phyloP scores from a whole-genome alignment of 2,888 invertebrate species.

The Leptodirus hochenwartii region DNA sequence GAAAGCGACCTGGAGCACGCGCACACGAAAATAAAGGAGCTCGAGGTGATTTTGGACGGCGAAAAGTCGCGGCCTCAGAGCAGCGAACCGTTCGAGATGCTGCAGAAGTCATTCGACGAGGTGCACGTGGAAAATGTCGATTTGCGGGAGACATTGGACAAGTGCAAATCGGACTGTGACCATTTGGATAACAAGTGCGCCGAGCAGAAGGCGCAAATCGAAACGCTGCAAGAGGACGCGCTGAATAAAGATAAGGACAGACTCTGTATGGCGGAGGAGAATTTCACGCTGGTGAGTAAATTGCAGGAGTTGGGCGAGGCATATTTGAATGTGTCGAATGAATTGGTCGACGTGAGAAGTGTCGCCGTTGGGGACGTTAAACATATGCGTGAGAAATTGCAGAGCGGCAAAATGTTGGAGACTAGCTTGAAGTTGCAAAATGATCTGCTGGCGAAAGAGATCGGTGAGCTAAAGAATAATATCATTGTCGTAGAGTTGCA shows the following conservation, averaged over 20 bases:
- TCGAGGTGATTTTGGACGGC: slow-evolving; percentile 23
- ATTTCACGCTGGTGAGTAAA: slow-evolving; percentile 18
- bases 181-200: slow-evolving; percentile 23
- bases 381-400: slow-evolving; percentile 24
- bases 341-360: too few species aligned
- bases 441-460: slow-evolving; percentile 20
- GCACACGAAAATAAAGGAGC: slow-evolving; percentile 23
- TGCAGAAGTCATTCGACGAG: not conserved
- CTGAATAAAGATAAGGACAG: slow-evolving; percentile 7
- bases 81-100: slow-evolving; percentile 11
- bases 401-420: slow-evolving; percentile 24
- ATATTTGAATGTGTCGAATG: too few species aligned
- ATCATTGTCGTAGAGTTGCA: too few species aligned
- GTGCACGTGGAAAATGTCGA: slow-evolving; percentile 17
- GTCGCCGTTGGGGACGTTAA: too few species aligned
- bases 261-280: slow-evolving; percentile 15
- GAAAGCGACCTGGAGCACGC: slow-evolving; percentile 42
- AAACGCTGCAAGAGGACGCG: slow-evolving; percentile 23
- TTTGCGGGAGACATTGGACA: slow-evolving; percentile 28
- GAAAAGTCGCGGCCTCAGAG: slow-evolving; percentile 19
- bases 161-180: slow-evolving; percentile 26
- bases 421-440: slow-evolving; percentile 22
- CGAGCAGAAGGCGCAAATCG: slow-evolving; percentile 31
- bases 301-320: too few species aligned
- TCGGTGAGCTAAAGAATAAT: too few species aligned